These are phyloP conservation scores for Schizothorax lantsangensis DNA, from an alignment of 2,797 vertebrate species.

Conservation along the genomic window DNA sequence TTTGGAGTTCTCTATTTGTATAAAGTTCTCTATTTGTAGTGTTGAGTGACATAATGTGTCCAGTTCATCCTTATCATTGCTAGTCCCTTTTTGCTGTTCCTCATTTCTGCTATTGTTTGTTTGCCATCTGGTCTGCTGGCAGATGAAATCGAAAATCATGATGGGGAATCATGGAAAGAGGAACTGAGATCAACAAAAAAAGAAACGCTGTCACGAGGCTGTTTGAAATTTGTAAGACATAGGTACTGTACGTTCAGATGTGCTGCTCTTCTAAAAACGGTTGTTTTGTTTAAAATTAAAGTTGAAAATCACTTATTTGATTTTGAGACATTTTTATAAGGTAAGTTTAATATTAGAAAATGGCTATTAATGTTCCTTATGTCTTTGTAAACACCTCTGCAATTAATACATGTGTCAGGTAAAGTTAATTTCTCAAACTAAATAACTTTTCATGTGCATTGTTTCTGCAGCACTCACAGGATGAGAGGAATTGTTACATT, in stretches of 20 bases:
- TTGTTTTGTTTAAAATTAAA: not conserved
- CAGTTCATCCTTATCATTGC: too few relatives aligned
- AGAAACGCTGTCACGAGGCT: slow-evolving; percentile 22
- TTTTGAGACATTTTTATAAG: not conserved
- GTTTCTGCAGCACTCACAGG: slow-evolving; percentile 42
- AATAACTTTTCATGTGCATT: not conserved
- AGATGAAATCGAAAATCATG: slow-evolving; percentile 33
- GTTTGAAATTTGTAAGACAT: slow-evolving; percentile 4
- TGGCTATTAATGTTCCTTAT: not conserved
- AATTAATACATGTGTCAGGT: not conserved
- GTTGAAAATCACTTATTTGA: not conserved
- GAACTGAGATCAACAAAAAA: slow-evolving; percentile 47
- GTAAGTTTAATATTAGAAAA: not conserved
- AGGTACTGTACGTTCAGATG: slow-evolving; percentile 15
- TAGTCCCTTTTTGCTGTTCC: not conserved
- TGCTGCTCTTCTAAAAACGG: not conserved
- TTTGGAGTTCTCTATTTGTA: not conserved
- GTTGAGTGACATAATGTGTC: slow-evolving; percentile 17
- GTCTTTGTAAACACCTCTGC: not conserved
- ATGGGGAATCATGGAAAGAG: slow-evolving; percentile 46
- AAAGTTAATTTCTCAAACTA: not conserved
- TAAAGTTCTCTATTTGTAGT: not conserved
- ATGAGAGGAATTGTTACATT: slow-evolving; percentile 78
- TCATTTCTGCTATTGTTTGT: slow-evolving; percentile 2
- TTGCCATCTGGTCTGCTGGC: not conserved